Conservation (phyloP, 1,140 invertebrate species). For the Samia ricini region DNA sequence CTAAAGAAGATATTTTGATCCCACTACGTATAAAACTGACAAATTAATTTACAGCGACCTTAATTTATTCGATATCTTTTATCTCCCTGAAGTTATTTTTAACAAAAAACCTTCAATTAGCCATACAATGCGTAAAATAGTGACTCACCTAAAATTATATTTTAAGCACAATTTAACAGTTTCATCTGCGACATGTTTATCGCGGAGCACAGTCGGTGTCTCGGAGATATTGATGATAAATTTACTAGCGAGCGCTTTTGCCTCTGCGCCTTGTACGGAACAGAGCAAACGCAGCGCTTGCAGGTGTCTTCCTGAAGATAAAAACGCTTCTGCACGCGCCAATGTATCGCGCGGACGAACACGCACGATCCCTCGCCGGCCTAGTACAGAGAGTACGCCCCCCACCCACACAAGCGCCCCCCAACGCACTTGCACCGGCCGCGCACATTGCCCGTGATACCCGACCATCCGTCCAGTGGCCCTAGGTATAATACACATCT, state of each 20-base stretch:
- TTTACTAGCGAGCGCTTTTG: slow-evolving; percentile 37
- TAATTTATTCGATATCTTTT: too few relatives aligned
- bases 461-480: slow-evolving; percentile 84
- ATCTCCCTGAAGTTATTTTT: too few relatives aligned
- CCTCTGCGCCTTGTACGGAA: slow-evolving; percentile 38
- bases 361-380: slow-evolving; percentile 90
- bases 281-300: slow-evolving; percentile 76
- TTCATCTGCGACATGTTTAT: slow-evolving; percentile 55
- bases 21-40: too few relatives aligned
- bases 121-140: too few relatives aligned
- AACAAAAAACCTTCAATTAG: too few relatives aligned
- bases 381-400: slow-evolving; percentile 91
- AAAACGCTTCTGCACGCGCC: slow-evolving; percentile 45
- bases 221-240: slow-evolving; percentile 49
- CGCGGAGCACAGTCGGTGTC: slow-evolving; percentile 49
- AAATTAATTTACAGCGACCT: too few relatives aligned
- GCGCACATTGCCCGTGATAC: slow-evolving; percentile 80
- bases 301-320: slow-evolving; percentile 79
- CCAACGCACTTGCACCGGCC: slow-evolving; percentile 76
- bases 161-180: slow-evolving; percentile 57
- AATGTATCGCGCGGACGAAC: slow-evolving; percentile 84
- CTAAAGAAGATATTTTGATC: too few relatives aligned
- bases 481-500: slow-evolving; percentile 74
- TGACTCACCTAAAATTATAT: slow-evolving; percentile 49
- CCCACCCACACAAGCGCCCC: slow-evolving; percentile 90